These are phyloP conservation scores for Brevimyrus niger DNA, from an alignment of 2,113 vertebrate species.

Conservation along the genomic window DNA sequence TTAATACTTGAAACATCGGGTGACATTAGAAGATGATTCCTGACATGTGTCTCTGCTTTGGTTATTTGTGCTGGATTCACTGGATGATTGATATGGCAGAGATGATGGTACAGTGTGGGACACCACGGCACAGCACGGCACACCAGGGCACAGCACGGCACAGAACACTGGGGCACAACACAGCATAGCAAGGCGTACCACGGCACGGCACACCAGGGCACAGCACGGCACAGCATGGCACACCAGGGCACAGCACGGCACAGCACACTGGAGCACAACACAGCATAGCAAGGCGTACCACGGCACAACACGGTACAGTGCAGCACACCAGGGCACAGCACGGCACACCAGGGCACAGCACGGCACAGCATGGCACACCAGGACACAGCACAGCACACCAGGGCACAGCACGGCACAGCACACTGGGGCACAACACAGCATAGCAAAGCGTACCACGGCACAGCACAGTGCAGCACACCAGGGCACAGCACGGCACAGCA, in stretches of 20 bases:
- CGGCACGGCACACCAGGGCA: background rate
- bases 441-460: rapidly evolving
- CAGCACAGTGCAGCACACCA: rapidly evolving
- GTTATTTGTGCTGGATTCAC: background rate
- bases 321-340: background rate
- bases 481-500: background rate
- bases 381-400: background rate
- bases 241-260: too few species aligned
- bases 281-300: background rate
- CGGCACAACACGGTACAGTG: background rate
- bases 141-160: background rate
- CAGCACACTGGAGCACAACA: background rate
- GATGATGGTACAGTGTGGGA: background rate
- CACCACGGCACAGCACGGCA: too few species aligned
- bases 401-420: too few species aligned
- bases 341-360: background rate
- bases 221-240: background rate
- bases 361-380: background rate
- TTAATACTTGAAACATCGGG: background rate
- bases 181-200: background rate
- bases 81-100: background rate
- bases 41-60: background rate
- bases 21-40: background rate
- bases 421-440: background rate
- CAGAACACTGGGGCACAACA: background rate